Percentiles rank a stretch among this genome's conserved stretches.
Conservation (phyloP, 2,888 invertebrate species). For the Polyploca ridens region DNA sequence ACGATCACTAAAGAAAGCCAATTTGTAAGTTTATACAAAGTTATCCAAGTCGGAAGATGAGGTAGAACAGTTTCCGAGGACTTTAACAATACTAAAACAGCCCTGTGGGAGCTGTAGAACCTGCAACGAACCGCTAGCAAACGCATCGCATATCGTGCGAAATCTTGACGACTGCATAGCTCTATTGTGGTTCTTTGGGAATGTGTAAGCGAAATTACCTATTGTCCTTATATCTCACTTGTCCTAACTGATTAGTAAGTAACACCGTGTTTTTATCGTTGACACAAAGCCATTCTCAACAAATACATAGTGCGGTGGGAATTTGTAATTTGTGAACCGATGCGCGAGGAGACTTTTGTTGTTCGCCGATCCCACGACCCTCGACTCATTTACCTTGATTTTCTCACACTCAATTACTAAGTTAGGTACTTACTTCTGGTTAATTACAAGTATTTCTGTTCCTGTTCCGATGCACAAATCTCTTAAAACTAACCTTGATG, state of each 20-base stretch:
- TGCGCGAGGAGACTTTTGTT: slow-evolving; percentile 57
- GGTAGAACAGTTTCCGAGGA: neutral
- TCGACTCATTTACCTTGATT: slow-evolving; percentile 38
- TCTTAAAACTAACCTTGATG: slow-evolving; percentile 13
- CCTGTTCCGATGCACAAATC: slow-evolving; percentile 35
- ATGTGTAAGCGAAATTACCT: slow-evolving; percentile 60
- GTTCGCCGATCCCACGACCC: slow-evolving; percentile 68
- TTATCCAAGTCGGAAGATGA: neutral
- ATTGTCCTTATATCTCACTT: slow-evolving; percentile 70
- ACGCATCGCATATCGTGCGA: slow-evolving; percentile 37
- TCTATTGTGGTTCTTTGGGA: slow-evolving; percentile 59
- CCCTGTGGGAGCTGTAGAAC: neutral
- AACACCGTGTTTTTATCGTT: slow-evolving; percentile 66
- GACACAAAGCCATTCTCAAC: slow-evolving; percentile 74
- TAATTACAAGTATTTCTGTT: slow-evolving; percentile 61
- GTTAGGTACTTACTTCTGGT: slow-evolving; percentile 36
- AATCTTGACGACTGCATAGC: slow-evolving; percentile 48
- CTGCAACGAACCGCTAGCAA: neutral
- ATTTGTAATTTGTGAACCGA: slow-evolving; percentile 57
- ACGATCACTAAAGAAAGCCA: no score
- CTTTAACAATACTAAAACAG: neutral
- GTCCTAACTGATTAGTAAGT: slow-evolving; percentile 74
- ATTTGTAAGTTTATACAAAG: no score
- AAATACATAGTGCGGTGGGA: slow-evolving; percentile 66
- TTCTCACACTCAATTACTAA: slow-evolving; percentile 66